A percentile compares a stretch with the other conserved stretches of the same genome.
Conservation (phyloP, 2,797 vertebrate genomes). For the Enteromius treurensis region DNA sequence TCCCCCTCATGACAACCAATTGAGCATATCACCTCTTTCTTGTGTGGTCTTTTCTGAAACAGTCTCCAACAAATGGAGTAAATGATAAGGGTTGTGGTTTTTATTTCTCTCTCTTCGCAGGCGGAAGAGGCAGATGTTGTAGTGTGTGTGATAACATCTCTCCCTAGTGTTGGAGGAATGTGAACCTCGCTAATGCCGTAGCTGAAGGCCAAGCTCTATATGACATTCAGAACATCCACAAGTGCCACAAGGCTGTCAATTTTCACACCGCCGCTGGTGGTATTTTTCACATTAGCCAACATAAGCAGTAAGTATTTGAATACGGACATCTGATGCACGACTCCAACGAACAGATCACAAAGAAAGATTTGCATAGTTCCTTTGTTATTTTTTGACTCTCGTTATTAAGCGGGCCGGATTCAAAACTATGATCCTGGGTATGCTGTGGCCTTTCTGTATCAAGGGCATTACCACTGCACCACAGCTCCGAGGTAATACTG, state of each 20-base stretch:
- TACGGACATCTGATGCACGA: slow-evolving; percentile 34
- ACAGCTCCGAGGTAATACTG: not conserved
- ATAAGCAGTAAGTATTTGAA: slow-evolving; percentile 52
- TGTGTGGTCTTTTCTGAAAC: slow-evolving; percentile 37
- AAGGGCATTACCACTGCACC: slow-evolving; percentile 22
- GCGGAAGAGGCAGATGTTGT: slow-evolving; percentile 22
- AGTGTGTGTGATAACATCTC: slow-evolving; percentile 37
- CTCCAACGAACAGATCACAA: not conserved
- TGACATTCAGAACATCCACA: slow-evolving; percentile 62
- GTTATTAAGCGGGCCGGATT: not conserved
- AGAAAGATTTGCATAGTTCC: not conserved
- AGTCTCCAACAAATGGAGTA: slow-evolving; percentile 35
- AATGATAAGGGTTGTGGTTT: slow-evolving; percentile 35
- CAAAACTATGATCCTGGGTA: not conserved
- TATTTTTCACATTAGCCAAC: slow-evolving; percentile 67
- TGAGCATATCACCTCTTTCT: slow-evolving; percentile 39
- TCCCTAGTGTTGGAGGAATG: slow-evolving; percentile 53
- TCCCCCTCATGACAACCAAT: slow-evolving; percentile 47
- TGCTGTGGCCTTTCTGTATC: not conserved
- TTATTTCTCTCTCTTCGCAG: slow-evolving; percentile 2
- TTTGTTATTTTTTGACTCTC: not conserved
- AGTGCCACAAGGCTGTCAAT: slow-evolving; percentile 66
- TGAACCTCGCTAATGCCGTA: slow-evolving; percentile 57
- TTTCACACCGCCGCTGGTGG: slow-evolving; percentile 62
- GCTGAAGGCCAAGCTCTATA: slow-evolving; percentile 59